These are phyloP conservation scores for Ochropleura plecta DNA, from an alignment of 2,888 invertebrate species.

Conservation along the genomic window DNA sequence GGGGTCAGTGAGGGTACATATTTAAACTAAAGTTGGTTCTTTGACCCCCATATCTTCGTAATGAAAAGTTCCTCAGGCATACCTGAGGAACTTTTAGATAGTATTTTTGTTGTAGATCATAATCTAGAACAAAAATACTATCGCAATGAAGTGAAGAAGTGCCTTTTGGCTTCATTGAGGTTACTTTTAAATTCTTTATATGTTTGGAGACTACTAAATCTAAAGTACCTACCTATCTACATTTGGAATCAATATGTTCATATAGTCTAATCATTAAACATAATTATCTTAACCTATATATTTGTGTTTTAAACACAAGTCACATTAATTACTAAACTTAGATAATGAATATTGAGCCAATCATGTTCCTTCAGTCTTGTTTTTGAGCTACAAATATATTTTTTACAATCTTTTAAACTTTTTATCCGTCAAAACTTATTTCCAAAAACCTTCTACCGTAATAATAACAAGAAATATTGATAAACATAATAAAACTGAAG, in stretches of 20 bases:
- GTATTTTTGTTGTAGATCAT: too few relatives aligned
- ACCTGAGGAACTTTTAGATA: too few relatives aligned
- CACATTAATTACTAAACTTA: constrained; percentile 3
- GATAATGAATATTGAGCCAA: constrained; percentile 76
- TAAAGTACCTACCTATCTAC: constrained; percentile 16
- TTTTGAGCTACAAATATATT: constrained; percentile 64
- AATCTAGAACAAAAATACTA: too few relatives aligned
- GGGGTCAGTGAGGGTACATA: too few relatives aligned
- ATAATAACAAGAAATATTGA: constrained; percentile 8
- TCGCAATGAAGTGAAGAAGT: too few relatives aligned
- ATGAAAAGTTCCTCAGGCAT: too few relatives aligned
- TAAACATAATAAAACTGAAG: constrained; percentile 18
- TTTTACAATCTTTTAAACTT: neutral
- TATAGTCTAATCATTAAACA: constrained; percentile 1
- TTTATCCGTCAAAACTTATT: neutral
- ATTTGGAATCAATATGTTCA: constrained; percentile 52
- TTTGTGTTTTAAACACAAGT: constrained; percentile 69
- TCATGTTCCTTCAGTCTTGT: constrained; percentile 76
- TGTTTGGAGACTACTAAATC: constrained; percentile 10
- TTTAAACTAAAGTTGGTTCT: too few relatives aligned
- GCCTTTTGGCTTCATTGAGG: too few relatives aligned
- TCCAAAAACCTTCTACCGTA: neutral
- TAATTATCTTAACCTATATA: constrained; percentile 39
- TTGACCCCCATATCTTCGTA: too few relatives aligned
- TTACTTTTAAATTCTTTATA: neutral